phyloP scores from a whole-genome alignment of 2,888 invertebrate genomes.

The Drosophila rubida region DNA sequence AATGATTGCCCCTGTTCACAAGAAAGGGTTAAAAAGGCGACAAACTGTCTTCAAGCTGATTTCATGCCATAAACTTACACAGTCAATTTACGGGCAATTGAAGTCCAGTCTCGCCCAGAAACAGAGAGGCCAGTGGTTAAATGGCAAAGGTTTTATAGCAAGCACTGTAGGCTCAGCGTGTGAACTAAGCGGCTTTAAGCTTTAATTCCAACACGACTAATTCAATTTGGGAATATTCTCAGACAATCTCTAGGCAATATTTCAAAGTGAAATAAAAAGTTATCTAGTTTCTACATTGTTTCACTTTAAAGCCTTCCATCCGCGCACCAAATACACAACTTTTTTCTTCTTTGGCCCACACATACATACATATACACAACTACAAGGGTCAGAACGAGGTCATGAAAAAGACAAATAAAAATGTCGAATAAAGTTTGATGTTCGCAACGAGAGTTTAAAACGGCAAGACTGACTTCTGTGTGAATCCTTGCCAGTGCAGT shows the following conservation, averaged over 20 bases:
- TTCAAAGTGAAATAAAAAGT: slow-evolving; percentile 15
- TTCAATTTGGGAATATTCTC: neutral
- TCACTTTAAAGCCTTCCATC: slow-evolving; percentile 34
- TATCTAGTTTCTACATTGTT: slow-evolving; percentile 25
- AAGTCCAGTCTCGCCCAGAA: neutral
- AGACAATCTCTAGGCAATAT: neutral
- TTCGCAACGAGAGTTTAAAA: slow-evolving; percentile 14
- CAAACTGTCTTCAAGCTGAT: slow-evolving; percentile 32
- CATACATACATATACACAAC: neutral
- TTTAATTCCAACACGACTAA: neutral
- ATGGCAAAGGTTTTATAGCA: neutral
- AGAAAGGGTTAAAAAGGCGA: slow-evolving; percentile 23
- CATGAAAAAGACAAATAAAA: slow-evolving; percentile 41
- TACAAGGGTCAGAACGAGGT: slow-evolving; percentile 26
- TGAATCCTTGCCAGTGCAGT: slow-evolving; percentile 15
- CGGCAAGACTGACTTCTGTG: slow-evolving; percentile 1
- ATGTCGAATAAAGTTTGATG: slow-evolving; percentile 48
- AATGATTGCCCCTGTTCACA: slow-evolving; percentile 24
- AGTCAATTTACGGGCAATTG: slow-evolving; percentile 35
- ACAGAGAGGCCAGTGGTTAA: neutral
- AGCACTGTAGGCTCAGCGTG: neutral
- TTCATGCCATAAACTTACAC: slow-evolving; percentile 26
- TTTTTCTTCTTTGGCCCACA: neutral
- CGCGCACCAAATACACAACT: neutral
- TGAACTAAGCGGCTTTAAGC: slow-evolving; percentile 1